Evolutionary conservation across 2,113 vertebrate species (phyloP).

Genomic region (Zosterops japonicus): DNA sequence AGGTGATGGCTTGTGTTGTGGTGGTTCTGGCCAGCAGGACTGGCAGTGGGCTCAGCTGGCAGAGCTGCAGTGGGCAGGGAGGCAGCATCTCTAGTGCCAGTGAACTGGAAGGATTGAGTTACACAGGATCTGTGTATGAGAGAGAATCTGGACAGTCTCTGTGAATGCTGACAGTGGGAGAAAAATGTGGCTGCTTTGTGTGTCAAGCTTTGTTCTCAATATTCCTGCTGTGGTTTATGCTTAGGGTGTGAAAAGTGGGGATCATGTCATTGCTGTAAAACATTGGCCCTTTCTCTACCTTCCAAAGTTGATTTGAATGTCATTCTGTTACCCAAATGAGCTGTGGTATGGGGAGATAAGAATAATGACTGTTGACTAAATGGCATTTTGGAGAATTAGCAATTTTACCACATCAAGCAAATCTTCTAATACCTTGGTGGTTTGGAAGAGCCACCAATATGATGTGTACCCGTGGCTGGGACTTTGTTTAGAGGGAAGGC

Average conservation of each 20-base stretch:
- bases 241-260: not conserved
- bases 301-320: not conserved
- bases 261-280: not conserved
- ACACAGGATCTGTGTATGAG: not conserved
- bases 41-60: not conserved
- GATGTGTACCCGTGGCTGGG: fast-evolving
- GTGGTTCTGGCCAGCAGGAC: not conserved
- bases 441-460: fast-evolving
- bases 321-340: not conserved
- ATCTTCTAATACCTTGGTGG: not conserved
- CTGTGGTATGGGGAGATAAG: not conserved
- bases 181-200: not conserved
- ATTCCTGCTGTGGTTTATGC: not conserved
- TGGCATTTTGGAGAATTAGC: not conserved
- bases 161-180: not conserved
- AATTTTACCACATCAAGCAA: not conserved
- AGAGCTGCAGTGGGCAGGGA: not conserved
- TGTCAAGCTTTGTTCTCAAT: not conserved
- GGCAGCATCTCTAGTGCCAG: not conserved
- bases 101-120: not conserved
- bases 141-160: not conserved
- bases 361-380: not conserved
- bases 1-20: not conserved
- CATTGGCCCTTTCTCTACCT: not conserved
- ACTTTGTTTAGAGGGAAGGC: not conserved